Evolutionary conservation across 2,797 vertebrate genomes (phyloP).

Genomic region (Sebastes nivosus): DNA sequence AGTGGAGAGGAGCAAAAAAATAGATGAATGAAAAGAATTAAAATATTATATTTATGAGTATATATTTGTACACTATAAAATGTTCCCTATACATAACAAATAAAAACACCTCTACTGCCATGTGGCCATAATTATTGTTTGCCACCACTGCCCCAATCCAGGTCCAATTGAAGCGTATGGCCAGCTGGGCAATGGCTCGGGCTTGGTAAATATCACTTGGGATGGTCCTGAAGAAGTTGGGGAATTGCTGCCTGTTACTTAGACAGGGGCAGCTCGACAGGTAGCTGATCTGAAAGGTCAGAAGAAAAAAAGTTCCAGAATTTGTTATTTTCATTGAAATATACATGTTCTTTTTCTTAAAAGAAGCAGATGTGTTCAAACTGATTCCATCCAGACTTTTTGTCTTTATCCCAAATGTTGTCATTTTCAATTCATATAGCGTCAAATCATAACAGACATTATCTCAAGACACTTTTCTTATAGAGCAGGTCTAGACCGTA

Average conservation of each 20-base stretch:
- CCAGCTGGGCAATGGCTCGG: constrained; percentile 73
- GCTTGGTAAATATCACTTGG: constrained; percentile 80
- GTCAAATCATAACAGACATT: no score
- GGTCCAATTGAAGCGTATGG: constrained; percentile 73
- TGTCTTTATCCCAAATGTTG: neutral
- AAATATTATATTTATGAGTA: neutral
- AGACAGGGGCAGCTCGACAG: constrained; percentile 70
- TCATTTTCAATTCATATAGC: neutral
- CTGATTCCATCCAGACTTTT: neutral
- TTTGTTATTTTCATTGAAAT: neutral
- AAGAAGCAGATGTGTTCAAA: neutral
- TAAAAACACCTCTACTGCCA: constrained; percentile 62
- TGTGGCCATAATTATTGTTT: constrained; percentile 72
- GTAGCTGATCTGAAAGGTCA: constrained; percentile 74
- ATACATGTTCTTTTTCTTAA: neutral
- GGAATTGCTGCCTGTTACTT: constrained; percentile 56
- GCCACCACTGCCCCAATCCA: constrained; percentile 69
- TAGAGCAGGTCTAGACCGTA: no score
- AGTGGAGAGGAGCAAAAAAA: neutral
- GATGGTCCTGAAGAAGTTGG: constrained; percentile 73
- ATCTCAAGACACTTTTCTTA: no score
- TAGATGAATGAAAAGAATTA: neutral
- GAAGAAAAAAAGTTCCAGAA: neutral
- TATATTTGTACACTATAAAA: neutral
- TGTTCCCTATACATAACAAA: neutral